Evolutionary conservation across 2,113 vertebrate species (phyloP), one percentile per base, ranked within the genome.

Genomic region (Lampris incognitus): DNA sequence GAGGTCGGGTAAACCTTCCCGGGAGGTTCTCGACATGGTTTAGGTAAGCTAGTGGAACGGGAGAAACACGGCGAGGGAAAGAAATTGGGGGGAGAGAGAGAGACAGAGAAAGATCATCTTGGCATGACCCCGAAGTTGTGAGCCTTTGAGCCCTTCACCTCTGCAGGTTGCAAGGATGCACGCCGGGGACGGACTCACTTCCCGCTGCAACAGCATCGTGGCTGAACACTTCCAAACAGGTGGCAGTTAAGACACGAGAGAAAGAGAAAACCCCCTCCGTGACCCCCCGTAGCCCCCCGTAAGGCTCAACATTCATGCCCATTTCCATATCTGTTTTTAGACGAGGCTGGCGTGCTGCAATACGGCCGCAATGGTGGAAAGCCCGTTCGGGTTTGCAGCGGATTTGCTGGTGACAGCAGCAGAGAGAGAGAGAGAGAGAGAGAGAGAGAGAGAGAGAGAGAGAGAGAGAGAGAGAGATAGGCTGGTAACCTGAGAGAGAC

Each of bases 401-500:
- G 74, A 71, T 75, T 67, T 41, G 65, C 42, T 6, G 9, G 10
- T 1, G 42, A 2, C 55, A 4, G 74, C 36, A 0, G 70, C 9
- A 9, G 42, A 66, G 57, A 24, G 24, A 24, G 24, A 24, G 24
- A 24, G 24, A 24, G 24, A 24, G 24, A 24, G 24, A 24, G 24
- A 24, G 24, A 24, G 24, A 24, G 24, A 24, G 24, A 24, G 24
- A 24, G 24, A 24, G 24, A 13, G 65, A 51, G 52, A 55, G 52
- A 55, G 52, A 55, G 52, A n/a, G 52, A 55, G 52, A 66, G 57
- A 24, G 24, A 24, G 24, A 57, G 63, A 57, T 64, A n/a, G 67
- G 38, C 54, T 1, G 48, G 86, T 82, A 88, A 87, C 88, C 85
- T 60, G 85, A 87, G 84, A 79, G 75, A 72, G 63, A 8, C 60